Conservation (phyloP, 1,140 invertebrate species). For the Scaptomyza pallida region DNA sequence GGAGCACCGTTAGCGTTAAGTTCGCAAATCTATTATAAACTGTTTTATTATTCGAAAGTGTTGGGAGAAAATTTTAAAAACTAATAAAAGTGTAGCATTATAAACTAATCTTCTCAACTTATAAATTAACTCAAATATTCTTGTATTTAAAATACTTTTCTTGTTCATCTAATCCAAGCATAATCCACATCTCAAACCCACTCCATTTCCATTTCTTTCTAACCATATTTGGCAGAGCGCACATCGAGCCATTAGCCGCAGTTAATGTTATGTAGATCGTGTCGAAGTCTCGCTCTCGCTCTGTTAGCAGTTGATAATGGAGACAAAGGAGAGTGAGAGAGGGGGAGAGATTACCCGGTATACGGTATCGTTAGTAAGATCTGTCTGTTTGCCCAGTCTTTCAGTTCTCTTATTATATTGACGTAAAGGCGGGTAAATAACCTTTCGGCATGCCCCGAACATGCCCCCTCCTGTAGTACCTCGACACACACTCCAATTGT, state of each 20-base stretch:
- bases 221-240: conserved; percentile 59
- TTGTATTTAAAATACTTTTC: too few relatives aligned
- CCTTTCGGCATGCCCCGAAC: conserved; percentile 58
- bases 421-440: conserved; percentile 76
- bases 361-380: conserved; percentile 74
- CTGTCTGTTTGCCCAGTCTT: conserved; percentile 26
- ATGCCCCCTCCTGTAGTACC: conserved; percentile 20
- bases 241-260: conserved; percentile 66
- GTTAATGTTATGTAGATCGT: conserved; percentile 79
- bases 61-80: neutral
- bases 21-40: conserved; percentile 35
- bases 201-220: conserved; percentile 14
- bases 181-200: conserved; percentile 24
- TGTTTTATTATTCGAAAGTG: conserved; percentile 22
- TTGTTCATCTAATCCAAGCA: neutral
- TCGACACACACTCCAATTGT: conserved; percentile 46
- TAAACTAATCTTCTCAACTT: too few relatives aligned
- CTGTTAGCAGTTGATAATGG: neutral
- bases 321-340: neutral
- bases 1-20: conserved; percentile 60
- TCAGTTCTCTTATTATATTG: conserved; percentile 59
- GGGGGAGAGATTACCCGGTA: conserved; percentile 4
- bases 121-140: too few relatives aligned
- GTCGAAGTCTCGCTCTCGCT: conserved; percentile 40
- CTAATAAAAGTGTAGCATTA: neutral